phyloP scores from a whole-genome alignment of 2,888 invertebrate species.

The Tortrix viridana region DNA sequence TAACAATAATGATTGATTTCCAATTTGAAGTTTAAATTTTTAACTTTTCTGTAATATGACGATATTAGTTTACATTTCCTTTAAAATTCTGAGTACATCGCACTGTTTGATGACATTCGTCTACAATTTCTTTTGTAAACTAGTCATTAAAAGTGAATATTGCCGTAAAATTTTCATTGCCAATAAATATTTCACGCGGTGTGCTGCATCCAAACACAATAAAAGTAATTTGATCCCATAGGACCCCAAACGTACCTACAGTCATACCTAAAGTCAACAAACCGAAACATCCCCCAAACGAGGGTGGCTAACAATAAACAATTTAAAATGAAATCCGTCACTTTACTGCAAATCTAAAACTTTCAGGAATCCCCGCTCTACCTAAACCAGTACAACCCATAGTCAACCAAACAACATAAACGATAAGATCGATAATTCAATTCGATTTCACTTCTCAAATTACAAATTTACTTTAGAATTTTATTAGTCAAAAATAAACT shows the following conservation, averaged over 20 bases:
- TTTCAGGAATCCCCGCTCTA: conserved; percentile 54
- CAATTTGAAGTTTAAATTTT: too few relatives aligned
- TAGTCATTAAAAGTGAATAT: neutral
- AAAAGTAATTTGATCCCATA: conserved; percentile 38
- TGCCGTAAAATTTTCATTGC: conserved; percentile 32
- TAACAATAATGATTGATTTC: too few relatives aligned
- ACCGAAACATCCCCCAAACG: conserved; percentile 48
- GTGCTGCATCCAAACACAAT: conserved; percentile 32
- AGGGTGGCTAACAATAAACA: conserved; percentile 59
- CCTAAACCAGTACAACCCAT: conserved; percentile 44
- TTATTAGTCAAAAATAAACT: neutral
- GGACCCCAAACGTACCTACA: conserved; percentile 17
- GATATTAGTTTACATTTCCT: too few relatives aligned
- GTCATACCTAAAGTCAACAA: conserved; percentile 37
- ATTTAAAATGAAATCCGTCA: conserved; percentile 72
- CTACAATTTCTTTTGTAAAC: neutral
- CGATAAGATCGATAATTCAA: conserved; percentile 42
- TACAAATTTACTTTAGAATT: conserved; percentile 1
- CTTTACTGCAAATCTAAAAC: conserved; percentile 60
- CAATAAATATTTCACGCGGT: conserved; percentile 33
- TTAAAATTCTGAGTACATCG: too few relatives aligned
- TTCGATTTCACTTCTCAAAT: conserved; percentile 20
- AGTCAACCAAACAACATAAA: conserved; percentile 43
- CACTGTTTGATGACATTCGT: neutral
- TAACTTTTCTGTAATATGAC: too few relatives aligned